A percentile compares a stretch with the other conserved stretches of the same genome.
phyloP scores from a whole-genome alignment of 2,888 invertebrate genomes.

The Caenorhabditis virilis region DNA sequence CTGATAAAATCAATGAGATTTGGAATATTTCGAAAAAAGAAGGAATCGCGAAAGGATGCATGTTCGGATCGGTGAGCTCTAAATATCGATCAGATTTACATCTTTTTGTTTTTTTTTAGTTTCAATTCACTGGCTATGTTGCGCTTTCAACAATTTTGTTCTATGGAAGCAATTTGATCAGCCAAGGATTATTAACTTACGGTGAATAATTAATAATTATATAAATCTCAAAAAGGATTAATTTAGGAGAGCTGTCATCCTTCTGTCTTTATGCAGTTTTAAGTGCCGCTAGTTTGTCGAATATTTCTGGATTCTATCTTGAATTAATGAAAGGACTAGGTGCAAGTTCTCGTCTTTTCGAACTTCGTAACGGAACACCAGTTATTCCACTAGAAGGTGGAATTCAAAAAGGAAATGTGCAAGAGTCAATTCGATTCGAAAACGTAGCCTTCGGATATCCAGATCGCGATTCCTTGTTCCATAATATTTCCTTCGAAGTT shows the following conservation, averaged over 20 bases:
- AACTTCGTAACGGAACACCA: slow-evolving; percentile 83
- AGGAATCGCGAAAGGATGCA: slow-evolving; percentile 83
- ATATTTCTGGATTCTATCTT: slow-evolving; percentile 86
- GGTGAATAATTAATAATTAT: slow-evolving; percentile 29
- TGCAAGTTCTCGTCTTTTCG: slow-evolving; percentile 86
- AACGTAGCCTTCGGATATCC: slow-evolving; percentile 81
- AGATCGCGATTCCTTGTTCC: slow-evolving; percentile 74
- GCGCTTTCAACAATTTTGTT: slow-evolving; percentile 64
- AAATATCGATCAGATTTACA: too few relatives aligned
- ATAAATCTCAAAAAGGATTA: slow-evolving; percentile 63
- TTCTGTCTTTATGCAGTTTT: slow-evolving; percentile 84
- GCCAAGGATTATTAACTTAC: slow-evolving; percentile 63
- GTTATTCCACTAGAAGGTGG: slow-evolving; percentile 78
- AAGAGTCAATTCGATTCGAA: slow-evolving; percentile 73
- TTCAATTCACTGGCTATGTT: slow-evolving; percentile 66
- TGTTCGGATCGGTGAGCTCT: slow-evolving; percentile 80
- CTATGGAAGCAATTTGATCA: slow-evolving; percentile 65
- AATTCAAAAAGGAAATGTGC: slow-evolving; percentile 38
- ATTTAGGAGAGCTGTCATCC: slow-evolving; percentile 84
- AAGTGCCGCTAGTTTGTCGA: slow-evolving; percentile 60
- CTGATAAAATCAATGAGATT: slow-evolving; percentile 76
- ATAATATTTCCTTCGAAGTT: slow-evolving; percentile 75
- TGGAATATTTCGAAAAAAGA: slow-evolving; percentile 84
- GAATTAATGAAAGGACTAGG: slow-evolving; percentile 92
- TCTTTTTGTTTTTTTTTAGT: slow-evolving; percentile 47